Evolutionary conservation across 1,140 invertebrate species (phyloP).

Genomic region (Gryllus bimaculatus): DNA sequence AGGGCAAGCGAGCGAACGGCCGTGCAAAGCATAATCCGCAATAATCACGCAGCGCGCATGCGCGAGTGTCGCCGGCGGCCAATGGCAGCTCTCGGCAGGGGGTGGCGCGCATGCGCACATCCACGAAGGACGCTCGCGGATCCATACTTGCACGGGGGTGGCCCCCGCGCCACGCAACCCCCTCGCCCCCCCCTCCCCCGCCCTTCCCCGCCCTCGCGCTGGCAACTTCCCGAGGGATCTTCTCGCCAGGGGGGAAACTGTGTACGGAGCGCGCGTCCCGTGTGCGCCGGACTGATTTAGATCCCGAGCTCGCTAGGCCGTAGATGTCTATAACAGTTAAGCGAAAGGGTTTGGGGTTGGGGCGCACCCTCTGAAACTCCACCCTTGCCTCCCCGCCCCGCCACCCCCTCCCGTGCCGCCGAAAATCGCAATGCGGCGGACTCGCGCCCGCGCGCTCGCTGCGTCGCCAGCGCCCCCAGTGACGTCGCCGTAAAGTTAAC

Average conservation of each 20-base stretch:
- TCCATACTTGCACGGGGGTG: background rate
- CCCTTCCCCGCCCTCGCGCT: too few species aligned
- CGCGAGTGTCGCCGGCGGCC: background rate
- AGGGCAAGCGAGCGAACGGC: background rate
- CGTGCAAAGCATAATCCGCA: background rate
- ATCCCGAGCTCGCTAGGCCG: background rate
- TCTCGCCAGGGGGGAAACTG: background rate
- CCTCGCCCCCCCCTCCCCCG: too few species aligned
- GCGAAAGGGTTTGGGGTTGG: background rate
- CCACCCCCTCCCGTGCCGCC: too few species aligned
- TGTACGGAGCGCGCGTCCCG: background rate
- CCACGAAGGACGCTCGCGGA: background rate
- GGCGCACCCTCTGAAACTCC: background rate
- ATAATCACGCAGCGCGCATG: background rate
- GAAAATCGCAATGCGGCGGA: background rate
- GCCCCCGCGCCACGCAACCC: too few species aligned
- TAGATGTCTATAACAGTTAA: background rate
- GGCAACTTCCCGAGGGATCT: background rate
- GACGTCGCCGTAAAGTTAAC: background rate
- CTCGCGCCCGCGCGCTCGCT: background rate
- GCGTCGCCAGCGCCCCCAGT: too few species aligned
- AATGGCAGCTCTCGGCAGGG: background rate
- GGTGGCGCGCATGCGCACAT: background rate
- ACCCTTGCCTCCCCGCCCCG: background rate
- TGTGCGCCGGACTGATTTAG: background rate